Conservation (phyloP, 2,888 invertebrate species). For the Tinea semifulvella region DNA sequence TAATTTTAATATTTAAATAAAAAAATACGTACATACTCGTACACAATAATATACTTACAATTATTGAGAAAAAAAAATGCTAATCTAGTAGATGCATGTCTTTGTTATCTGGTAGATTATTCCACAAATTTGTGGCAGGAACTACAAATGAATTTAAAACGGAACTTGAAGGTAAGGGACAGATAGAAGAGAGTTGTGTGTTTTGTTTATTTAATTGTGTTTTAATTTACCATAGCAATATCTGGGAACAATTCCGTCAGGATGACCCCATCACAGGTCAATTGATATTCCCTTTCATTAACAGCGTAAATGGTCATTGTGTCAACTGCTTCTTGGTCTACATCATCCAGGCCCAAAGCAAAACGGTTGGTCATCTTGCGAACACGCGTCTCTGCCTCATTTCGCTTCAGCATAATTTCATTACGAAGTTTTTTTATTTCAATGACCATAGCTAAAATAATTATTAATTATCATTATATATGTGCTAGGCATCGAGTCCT, state of each 20-base stretch:
- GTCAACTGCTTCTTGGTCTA: neutral
- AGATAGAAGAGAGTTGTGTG: no score
- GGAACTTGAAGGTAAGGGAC: no score
- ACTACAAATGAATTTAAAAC: no score
- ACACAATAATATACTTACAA: no score
- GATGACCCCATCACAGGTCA: neutral
- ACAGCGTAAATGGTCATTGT: neutral
- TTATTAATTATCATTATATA: no score
- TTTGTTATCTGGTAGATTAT: no score
- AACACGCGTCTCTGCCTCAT: neutral
- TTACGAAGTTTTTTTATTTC: constrained; percentile 2
- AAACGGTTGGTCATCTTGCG: constrained; percentile 1
- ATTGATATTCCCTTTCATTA: neutral
- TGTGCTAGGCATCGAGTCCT: no score
- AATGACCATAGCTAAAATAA: constrained; percentile 1
- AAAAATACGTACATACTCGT: no score
- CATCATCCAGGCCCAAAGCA: neutral
- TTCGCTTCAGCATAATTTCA: neutral
- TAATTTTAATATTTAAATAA: no score
- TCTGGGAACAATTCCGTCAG: constrained; percentile 3
- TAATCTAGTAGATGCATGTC: no score
- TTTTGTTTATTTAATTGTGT: neutral
- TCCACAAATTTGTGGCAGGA: no score
- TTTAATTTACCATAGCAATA: neutral
- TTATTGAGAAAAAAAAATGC: no score